Base-by-base conservation (phyloP, 2,797 vertebrate species). In the Mus spretus region DNA sequence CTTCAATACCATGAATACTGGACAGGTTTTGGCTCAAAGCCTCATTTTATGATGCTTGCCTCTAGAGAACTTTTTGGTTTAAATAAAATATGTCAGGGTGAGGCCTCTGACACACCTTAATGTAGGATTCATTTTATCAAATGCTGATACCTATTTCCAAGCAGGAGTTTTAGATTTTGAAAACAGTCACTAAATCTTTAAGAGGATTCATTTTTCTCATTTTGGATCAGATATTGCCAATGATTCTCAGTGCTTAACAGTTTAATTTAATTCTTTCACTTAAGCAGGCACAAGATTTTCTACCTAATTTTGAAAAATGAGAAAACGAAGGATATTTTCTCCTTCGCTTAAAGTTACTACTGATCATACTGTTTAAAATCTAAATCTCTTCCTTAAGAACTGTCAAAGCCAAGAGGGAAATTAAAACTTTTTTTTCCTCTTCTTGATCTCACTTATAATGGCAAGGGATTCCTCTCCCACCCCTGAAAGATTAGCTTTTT, bases 371-470 rank as follows among this genome's bases (percentile, higher is more conserved):
- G 22, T 63, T 95, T 96, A 97, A 96, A 82, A 93, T 97, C 81
- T 92, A 92, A 96, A 94, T 93, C 63, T 90, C 79, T 95, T 95
- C 61, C 55, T 92, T 80, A 96, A 90, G 79, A 57, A 95, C 94
- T 89, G 95, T 93, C 61, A 93, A 94, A 96, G 86, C 79, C 72
- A 81, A 91, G 24, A 47, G 93, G 77, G 92, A 97, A 96, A 97
- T 97, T 53, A 93, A 97, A 90, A 94, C 53, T 90, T 96, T 96
- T 93, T 93, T 96, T 94, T 92, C 50, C 31, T 77, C 59, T 92
- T 86, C 34, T 53, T 81, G n/a, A 93, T 92, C 83, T 93, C 40
- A 90, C 15, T 80, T 80, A 55, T 80, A 80, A 67, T 80, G 24
- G 34, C 40, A 90, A 90, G 61, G 77, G 15, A 50, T 72, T 24